Evolutionary conservation across 2,888 invertebrate species (phyloP).

Genomic region (Ptilodon capucinus): DNA sequence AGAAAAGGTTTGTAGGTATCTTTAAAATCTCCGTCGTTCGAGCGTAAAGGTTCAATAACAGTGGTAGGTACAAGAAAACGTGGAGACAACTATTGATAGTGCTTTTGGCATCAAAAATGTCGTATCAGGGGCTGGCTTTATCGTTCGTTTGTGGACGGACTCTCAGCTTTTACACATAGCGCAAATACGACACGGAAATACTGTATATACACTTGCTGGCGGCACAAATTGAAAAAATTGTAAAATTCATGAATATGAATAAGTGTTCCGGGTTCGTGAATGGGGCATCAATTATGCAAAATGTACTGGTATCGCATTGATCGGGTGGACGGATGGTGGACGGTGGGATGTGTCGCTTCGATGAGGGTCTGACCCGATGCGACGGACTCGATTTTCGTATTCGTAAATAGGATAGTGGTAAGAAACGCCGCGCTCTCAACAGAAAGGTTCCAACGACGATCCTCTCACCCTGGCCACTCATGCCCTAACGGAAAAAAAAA

Average conservation of each 20-base stretch:
- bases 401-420: slow-evolving; percentile 36
- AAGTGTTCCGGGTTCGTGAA: slow-evolving; percentile 72
- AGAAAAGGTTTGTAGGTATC: slow-evolving; percentile 18
- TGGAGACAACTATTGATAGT: slow-evolving; percentile 41
- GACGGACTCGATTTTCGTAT: slow-evolving; percentile 38
- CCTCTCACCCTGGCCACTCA: no score
- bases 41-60: not conserved
- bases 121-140: slow-evolving; percentile 60
- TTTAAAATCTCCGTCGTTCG: slow-evolving; percentile 9
- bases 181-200: slow-evolving; percentile 66
- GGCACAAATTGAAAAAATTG: slow-evolving; percentile 76
- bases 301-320: slow-evolving; percentile 69
- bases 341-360: slow-evolving; percentile 39
- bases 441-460: no score
- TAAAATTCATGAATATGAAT: slow-evolving; percentile 81
- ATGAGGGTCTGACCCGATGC: slow-evolving; percentile 48
- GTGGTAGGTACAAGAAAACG: slow-evolving; percentile 18
- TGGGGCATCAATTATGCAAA: slow-evolving; percentile 80
- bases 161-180: slow-evolving; percentile 67
- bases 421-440: no score
- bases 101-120: slow-evolving; percentile 62
- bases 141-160: slow-evolving; percentile 45
- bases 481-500: no score
- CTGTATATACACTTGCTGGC: slow-evolving; percentile 71
- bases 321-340: slow-evolving; percentile 54